Percentiles rank a stretch among this genome's conserved stretches.
Conservation (phyloP, 53 echinoderm and acorn worm species). For the Echinometra lucunter region DNA sequence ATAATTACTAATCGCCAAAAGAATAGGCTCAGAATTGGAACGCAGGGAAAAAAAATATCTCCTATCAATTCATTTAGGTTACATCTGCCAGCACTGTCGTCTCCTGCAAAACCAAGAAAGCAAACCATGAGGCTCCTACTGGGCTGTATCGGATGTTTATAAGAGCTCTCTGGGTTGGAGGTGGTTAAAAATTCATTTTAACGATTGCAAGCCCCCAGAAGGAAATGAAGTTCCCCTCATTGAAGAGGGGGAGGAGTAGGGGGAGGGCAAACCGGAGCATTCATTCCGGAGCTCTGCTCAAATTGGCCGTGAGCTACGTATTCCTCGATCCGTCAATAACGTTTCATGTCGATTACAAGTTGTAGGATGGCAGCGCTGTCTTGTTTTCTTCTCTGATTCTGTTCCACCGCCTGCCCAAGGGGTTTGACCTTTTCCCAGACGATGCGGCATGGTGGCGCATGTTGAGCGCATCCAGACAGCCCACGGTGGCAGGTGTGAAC, state of each 20-base stretch:
- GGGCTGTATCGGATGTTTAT: conserved; percentile 66
- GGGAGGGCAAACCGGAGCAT: not conserved
- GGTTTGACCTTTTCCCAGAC: conserved; percentile 53
- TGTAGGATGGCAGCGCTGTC: conserved; percentile 46
- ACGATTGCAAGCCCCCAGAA: conserved; percentile 56
- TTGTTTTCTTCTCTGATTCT: conserved; percentile 54
- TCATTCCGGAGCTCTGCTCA: not conserved
- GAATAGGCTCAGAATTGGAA: conserved; percentile 16
- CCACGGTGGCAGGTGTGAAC: conserved; percentile 54
- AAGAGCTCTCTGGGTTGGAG: conserved; percentile 38
- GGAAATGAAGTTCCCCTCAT: conserved; percentile 58
- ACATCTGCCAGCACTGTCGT: conserved; percentile 50
- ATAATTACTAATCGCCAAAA: conserved; percentile 33
- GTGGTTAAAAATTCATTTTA: conserved; percentile 61
- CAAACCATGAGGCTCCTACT: conserved; percentile 52
- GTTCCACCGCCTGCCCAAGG: conserved; percentile 16
- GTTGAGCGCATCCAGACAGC: conserved; percentile 33
- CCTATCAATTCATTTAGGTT: conserved; percentile 53
- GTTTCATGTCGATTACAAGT: conserved; percentile 66
- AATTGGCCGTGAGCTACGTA: conserved; percentile 67
- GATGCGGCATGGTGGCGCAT: not conserved
- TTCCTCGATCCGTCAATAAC: conserved; percentile 66
- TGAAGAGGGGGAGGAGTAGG: conserved; percentile 45
- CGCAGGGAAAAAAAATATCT: conserved; percentile 51
- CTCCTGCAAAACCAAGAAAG: not conserved